phyloP scores from a whole-genome alignment of 2,797 vertebrate genomes.

The Clarias fuscus region DNA sequence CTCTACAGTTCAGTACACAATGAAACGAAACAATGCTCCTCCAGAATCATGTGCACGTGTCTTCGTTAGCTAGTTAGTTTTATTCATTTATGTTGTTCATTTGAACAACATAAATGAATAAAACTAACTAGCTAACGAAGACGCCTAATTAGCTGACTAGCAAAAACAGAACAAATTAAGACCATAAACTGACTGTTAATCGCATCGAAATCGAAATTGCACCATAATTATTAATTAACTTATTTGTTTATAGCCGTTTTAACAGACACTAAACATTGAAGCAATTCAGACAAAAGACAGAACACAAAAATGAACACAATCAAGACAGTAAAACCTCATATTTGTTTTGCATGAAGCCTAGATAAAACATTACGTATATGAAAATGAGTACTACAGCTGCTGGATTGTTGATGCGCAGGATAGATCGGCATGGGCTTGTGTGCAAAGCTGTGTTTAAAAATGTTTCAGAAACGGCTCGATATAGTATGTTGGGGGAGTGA shows the following conservation, averaged over 20 bases:
- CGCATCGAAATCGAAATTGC: not conserved
- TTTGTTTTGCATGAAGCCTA: not conserved
- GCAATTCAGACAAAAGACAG: not conserved
- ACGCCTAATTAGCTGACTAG: too few relatives aligned
- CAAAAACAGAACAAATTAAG: too few relatives aligned
- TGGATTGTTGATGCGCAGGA: not conserved
- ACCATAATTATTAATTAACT: not conserved
- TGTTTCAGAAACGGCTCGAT: not conserved
- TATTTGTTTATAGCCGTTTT: not conserved
- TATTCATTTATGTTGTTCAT: too few relatives aligned
- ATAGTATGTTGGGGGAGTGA: not conserved
- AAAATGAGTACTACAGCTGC: not conserved
- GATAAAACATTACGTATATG: not conserved
- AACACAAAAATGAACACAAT: not conserved
- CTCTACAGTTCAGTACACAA: too few relatives aligned
- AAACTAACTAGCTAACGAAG: too few relatives aligned
- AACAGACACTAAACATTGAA: not conserved
- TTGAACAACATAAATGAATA: too few relatives aligned
- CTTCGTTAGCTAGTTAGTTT: too few relatives aligned
- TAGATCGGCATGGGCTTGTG: not conserved
- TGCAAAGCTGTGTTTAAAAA: not conserved
- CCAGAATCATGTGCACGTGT: too few relatives aligned
- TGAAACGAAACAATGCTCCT: too few relatives aligned
- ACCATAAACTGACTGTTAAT: not conserved
- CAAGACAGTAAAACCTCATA: not conserved